phyloP scores from a whole-genome alignment of 2,797 vertebrate species.

The Threskiornis aethiopicus region DNA sequence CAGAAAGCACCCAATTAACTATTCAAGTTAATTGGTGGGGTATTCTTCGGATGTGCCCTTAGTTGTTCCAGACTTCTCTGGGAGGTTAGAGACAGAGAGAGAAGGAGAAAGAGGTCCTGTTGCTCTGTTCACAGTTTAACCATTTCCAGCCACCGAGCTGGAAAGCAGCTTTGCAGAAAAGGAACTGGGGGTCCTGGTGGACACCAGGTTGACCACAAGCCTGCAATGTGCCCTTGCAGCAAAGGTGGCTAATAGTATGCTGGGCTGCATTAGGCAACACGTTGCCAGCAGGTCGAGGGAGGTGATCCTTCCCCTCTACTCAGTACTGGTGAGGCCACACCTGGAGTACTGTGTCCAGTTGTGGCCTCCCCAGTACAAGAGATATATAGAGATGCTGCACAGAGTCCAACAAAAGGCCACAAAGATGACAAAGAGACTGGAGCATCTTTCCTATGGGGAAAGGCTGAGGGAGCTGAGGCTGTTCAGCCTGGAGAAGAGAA shows the following conservation, averaged over 20 bases:
- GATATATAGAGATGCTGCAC: no score
- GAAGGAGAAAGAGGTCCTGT: neutral
- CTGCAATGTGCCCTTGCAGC: neutral
- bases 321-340: neutral
- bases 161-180: neutral
- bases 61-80: neutral
- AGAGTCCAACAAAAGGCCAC: neutral
- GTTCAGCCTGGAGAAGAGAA: neutral
- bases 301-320: neutral
- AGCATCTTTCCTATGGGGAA: neutral
- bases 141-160: neutral
- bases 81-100: neutral
- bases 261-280: neutral
- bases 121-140: neutral
- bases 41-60: neutral
- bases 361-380: neutral
- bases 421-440: neutral
- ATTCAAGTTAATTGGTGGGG: neutral
- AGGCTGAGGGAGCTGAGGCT: neutral
- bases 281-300: neutral
- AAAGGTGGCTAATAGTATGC: no score
- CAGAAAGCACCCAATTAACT: neutral
- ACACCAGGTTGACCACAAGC: neutral
- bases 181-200: neutral
- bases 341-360: neutral